A percentile compares a stretch with the other conserved stretches of the same genome.
Evolutionary conservation across 1,140 invertebrate genomes (phyloP).

Genomic region (Anastrepha ludens): DNA sequence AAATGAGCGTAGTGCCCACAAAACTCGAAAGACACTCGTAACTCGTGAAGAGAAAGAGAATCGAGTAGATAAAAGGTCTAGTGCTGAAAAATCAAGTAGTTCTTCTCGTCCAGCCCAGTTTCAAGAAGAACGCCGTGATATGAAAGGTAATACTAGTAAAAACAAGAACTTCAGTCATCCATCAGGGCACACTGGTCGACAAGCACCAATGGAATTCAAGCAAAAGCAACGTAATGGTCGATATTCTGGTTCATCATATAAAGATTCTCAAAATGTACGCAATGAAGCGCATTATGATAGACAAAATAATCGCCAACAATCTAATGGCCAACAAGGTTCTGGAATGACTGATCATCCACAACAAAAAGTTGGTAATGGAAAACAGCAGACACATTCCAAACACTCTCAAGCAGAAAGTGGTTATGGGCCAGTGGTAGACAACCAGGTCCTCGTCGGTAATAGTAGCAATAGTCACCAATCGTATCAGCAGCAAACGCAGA

Average conservation of each 20-base stretch:
- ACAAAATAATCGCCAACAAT: neutral
- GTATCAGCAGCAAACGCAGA: constrained; percentile 56
- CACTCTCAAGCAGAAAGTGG: constrained; percentile 57
- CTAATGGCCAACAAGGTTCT: constrained; percentile 4
- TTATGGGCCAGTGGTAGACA: neutral
- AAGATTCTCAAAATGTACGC: constrained; percentile 24
- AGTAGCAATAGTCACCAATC: constrained; percentile 56
- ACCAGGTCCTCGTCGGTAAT: neutral
- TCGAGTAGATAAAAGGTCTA: constrained; percentile 60
- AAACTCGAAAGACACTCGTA: constrained; percentile 57
- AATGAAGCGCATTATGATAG: constrained; percentile 26
- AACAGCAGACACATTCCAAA: constrained; percentile 57
- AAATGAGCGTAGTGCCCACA: constrained; percentile 63
- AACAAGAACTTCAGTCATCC: constrained; percentile 51
- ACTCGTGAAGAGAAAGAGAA: constrained; percentile 68
- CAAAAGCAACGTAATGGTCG: constrained; percentile 54
- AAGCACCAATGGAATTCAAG: constrained; percentile 59
- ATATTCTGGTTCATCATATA: neutral
- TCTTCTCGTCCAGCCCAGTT: neutral
- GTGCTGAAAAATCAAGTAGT: constrained; percentile 38
- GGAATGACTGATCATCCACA: neutral
- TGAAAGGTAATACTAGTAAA: constrained; percentile 36
- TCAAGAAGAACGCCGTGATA: constrained; percentile 48
- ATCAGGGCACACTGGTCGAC: constrained; percentile 49
- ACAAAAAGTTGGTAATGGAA: neutral